phyloP scores from a whole-genome alignment of 2,888 invertebrate species.

The Philonicus albiceps region DNA sequence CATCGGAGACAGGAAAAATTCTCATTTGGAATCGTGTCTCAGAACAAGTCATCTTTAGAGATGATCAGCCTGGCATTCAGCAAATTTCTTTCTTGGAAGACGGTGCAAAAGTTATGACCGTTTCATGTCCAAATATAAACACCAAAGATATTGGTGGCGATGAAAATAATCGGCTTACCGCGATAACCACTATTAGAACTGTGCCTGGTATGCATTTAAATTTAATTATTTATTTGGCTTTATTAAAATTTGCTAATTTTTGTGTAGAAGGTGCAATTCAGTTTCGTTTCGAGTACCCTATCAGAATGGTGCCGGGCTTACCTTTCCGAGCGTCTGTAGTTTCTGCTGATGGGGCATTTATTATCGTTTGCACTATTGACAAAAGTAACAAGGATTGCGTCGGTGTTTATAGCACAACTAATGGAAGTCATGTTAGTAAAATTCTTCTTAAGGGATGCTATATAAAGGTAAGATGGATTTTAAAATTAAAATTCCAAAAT shows the following conservation, averaged over 20 bases:
- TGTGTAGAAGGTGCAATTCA: constrained; percentile 73
- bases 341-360: constrained; percentile 80
- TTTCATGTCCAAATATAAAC: constrained; percentile 61
- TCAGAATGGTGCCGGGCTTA: constrained; percentile 74
- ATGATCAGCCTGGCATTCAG: constrained; percentile 73
- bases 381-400: constrained; percentile 83
- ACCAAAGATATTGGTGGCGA: constrained; percentile 67
- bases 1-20: constrained; percentile 91
- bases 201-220: constrained; percentile 71
- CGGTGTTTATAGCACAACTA: constrained; percentile 82
- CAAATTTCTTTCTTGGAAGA: constrained; percentile 63
- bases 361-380: constrained; percentile 83
- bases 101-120: constrained; percentile 61
- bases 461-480: constrained; percentile 65
- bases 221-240: not conserved
- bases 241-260: not conserved
- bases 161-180: constrained; percentile 68
- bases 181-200: constrained; percentile 73
- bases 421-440: constrained; percentile 70
- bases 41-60: constrained; percentile 73
- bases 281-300: constrained; percentile 84
- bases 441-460: constrained; percentile 65
- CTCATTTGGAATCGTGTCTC: constrained; percentile 85
- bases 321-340: constrained; percentile 80
- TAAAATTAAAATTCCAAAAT: too few relatives aligned